Percentiles rank a stretch among this genome's conserved stretches.
phyloP scores from a whole-genome alignment of 2,888 invertebrate species.

The Myopa testacea region DNA sequence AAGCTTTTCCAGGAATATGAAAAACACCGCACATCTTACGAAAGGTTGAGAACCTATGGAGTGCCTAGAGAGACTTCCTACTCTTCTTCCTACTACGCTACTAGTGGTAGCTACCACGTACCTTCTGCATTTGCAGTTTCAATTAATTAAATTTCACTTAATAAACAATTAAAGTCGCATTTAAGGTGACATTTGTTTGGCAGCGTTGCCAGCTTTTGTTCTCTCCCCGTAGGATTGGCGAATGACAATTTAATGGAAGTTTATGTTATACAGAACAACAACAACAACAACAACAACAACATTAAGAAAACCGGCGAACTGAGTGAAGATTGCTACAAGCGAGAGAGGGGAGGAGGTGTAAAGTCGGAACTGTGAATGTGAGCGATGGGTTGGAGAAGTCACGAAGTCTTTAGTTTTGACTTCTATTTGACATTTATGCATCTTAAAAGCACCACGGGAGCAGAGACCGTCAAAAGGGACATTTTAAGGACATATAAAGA shows the following conservation, averaged over 20 bases:
- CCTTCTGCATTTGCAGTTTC: background rate
- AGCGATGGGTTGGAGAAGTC: background rate
- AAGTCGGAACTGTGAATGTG: background rate
- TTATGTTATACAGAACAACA: too few species aligned
- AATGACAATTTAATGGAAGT: background rate
- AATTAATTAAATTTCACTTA: slow-evolving; percentile 35
- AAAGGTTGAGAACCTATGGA: background rate
- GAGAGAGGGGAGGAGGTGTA: background rate
- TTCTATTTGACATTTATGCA: slow-evolving; percentile 37
- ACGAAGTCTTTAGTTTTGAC: slow-evolving; percentile 21
- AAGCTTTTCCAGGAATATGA: background rate
- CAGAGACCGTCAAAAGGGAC: too few species aligned
- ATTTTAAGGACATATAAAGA: too few species aligned
- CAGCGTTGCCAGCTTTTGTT: background rate
- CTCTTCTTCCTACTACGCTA: too few species aligned
- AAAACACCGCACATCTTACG: background rate
- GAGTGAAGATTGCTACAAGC: too few species aligned
- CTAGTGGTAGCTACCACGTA: too few species aligned
- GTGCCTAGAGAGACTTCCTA: background rate
- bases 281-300: too few species aligned
- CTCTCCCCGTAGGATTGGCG: background rate
- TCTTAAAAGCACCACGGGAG: background rate
- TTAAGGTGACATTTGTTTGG: slow-evolving; percentile 28
- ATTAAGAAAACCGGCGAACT: too few species aligned
- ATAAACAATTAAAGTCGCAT: slow-evolving; percentile 26